Conservation (phyloP, 2,797 vertebrate species). For the Scolopax bukidnonensis region DNA sequence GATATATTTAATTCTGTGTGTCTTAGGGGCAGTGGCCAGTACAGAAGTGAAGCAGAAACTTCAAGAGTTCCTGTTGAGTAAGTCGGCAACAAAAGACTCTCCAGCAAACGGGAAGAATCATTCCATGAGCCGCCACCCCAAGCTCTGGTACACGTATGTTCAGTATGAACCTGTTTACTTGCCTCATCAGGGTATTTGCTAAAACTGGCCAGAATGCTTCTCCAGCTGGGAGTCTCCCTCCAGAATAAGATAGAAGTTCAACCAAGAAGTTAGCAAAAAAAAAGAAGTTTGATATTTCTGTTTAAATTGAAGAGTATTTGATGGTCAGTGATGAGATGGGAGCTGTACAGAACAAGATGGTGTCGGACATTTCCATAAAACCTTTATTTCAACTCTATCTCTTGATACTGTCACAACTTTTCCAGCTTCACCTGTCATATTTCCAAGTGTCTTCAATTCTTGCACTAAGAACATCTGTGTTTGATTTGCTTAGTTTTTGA, state of each 20-base stretch:
- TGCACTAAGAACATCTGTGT: not conserved
- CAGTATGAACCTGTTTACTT: conserved; percentile 54
- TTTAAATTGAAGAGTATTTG: not conserved
- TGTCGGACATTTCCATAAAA: not conserved
- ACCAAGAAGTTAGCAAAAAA: not conserved
- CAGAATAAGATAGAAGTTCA: not conserved
- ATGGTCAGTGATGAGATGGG: not conserved
- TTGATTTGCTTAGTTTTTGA: not conserved
- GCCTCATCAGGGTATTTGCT: not conserved
- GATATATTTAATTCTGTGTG: conserved; percentile 15
- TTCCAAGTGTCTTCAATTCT: not conserved
- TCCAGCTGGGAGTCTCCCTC: not conserved
- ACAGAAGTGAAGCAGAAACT: conserved; percentile 99
- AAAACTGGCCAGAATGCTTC: not conserved
- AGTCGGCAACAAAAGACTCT: conserved; percentile 93
- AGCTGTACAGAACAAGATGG: not conserved
- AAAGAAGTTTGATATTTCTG: not conserved
- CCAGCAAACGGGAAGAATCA: conserved; percentile 86
- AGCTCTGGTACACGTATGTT: conserved; percentile 97
- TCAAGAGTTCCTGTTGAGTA: conserved; percentile 98
- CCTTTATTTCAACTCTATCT: not conserved
- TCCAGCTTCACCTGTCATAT: not conserved
- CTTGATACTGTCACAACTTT: not conserved
- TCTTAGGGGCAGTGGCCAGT: conserved; percentile 95
- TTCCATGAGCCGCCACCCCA: conserved; percentile 90